Evolutionary conservation across 2,113 vertebrate species (phyloP).

Genomic region (Nannospalax galili): DNA sequence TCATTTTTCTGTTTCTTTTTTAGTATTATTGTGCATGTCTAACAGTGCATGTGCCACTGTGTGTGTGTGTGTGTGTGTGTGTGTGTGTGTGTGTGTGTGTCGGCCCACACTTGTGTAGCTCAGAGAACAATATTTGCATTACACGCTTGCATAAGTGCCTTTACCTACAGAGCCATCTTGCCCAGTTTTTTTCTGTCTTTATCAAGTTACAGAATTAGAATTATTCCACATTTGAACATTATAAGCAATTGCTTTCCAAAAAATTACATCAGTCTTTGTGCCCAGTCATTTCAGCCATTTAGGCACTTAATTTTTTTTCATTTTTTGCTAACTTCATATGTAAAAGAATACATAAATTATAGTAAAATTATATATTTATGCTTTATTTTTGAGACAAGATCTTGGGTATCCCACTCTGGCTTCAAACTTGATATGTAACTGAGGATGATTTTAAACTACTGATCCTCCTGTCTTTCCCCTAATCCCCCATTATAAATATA

Average conservation of each 20-base stretch:
- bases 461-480: too few relatives aligned
- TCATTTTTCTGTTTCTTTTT: background rate
- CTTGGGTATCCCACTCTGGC: background rate
- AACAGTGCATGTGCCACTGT: background rate
- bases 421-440: background rate
- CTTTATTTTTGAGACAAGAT: background rate
- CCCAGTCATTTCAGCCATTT: background rate
- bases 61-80: background rate
- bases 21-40: background rate
- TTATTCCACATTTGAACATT: constrained; percentile 45
- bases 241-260: constrained; percentile 9
- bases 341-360: constrained; percentile 18
- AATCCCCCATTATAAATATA: too few relatives aligned
- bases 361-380: background rate
- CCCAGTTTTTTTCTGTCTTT: background rate
- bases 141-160: background rate
- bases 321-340: constrained; percentile 13
- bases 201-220: constrained; percentile 43
- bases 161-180: background rate
- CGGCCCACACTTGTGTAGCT: too few relatives aligned
- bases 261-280: constrained; percentile 14
- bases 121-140: too few relatives aligned
- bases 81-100: background rate
- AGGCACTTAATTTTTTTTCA: background rate
- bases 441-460: background rate